Percentiles rank a stretch among this genome's conserved stretches.
phyloP scores from a whole-genome alignment of 1,140 invertebrate genomes.

The Nephotettix cincticeps region DNA sequence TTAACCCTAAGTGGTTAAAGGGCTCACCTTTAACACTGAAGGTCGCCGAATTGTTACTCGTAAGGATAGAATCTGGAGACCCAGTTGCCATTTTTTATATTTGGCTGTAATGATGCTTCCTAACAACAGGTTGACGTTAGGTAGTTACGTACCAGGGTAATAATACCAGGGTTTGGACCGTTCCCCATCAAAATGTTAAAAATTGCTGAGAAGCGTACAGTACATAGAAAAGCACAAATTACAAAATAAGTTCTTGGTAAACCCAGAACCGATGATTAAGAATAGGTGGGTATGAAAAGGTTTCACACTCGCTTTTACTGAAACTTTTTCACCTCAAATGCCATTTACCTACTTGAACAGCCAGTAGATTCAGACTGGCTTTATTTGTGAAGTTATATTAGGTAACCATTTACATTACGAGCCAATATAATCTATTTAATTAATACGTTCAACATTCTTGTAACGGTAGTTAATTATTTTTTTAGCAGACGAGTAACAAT shows the following conservation, averaged over 20 bases:
- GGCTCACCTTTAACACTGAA: no score
- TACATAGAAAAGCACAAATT: neutral
- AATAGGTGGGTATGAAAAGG: no score
- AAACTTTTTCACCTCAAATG: neutral
- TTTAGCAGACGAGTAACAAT: no score
- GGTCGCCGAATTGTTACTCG: no score
- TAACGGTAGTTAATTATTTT: no score
- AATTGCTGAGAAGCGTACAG: neutral
- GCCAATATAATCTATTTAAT: neutral
- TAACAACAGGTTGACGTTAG: neutral
- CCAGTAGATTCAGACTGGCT: neutral
- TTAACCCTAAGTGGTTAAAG: no score
- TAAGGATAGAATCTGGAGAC: no score
- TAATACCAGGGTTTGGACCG: neutral
- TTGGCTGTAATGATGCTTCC: neutral
- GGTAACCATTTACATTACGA: neutral
- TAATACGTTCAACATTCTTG: no score
- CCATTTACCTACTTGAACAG: neutral
- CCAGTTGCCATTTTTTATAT: neutral
- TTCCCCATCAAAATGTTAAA: neutral
- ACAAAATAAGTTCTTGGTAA: neutral
- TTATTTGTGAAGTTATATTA: neutral
- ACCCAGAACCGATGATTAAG: no score
- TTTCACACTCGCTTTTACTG: no score
- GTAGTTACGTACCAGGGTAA: neutral